Conservation (phyloP, 53 echinoderm and acorn worm genomes). For the Holothuria leucospilota region DNA sequence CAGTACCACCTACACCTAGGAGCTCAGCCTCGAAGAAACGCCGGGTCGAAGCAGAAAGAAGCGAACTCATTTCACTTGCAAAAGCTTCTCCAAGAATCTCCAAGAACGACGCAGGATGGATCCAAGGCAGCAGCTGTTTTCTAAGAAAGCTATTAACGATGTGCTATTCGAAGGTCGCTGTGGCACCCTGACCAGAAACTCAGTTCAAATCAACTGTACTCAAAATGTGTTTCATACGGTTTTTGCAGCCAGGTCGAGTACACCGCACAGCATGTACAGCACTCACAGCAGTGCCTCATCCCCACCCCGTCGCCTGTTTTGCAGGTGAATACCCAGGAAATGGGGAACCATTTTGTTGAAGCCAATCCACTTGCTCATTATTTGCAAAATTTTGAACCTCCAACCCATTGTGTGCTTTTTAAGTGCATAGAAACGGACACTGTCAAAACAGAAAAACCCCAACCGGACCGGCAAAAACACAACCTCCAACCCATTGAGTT, state of each 20-base stretch:
- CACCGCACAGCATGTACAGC: no score
- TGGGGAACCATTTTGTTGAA: no score
- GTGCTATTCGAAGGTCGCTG: constrained; percentile 32
- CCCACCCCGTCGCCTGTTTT: no score
- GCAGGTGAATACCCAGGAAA: no score
- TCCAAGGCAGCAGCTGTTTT: constrained; percentile 21
- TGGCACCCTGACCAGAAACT: constrained; percentile 29
- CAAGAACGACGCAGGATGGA: constrained; percentile 36
- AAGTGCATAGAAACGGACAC: no score
- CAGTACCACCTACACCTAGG: constrained; percentile 2
- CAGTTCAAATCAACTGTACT: constrained; percentile 19
- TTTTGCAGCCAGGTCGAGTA: background rate
- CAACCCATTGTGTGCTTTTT: no score
- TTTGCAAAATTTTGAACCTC: no score
- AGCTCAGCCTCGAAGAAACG: background rate
- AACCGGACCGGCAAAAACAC: no score
- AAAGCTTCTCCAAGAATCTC: constrained; percentile 25
- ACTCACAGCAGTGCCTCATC: no score
- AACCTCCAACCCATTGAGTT: no score
- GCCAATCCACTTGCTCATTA: no score
- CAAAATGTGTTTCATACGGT: constrained; percentile 22
- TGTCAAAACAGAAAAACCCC: no score
- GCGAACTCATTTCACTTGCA: constrained; percentile 31
- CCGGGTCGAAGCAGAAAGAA: background rate
- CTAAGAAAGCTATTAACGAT: constrained; percentile 36